Conservation (phyloP, 2,113 vertebrate genomes). For the Phodopus roborovskii region DNA sequence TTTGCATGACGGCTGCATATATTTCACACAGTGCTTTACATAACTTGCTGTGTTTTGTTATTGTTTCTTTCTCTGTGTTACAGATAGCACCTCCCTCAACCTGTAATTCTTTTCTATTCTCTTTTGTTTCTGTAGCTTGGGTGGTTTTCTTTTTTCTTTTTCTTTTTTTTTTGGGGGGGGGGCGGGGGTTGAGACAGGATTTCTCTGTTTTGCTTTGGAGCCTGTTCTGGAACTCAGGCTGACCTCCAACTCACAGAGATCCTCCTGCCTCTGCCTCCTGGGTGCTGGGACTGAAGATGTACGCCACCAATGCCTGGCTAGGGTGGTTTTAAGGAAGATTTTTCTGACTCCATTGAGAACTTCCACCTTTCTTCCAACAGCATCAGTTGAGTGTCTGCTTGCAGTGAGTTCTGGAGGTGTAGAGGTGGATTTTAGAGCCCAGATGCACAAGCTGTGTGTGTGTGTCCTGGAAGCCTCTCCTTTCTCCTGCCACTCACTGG, state of each 20-base stretch:
- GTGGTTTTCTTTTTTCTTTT: neutral
- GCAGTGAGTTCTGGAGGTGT: neutral
- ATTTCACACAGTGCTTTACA: neutral
- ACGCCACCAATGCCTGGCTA: too few species aligned
- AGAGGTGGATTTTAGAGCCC: slow-evolving; percentile 30
- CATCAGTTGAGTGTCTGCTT: neutral
- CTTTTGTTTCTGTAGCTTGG: neutral
- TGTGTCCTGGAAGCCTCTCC: neutral
- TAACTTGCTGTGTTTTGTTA: neutral
- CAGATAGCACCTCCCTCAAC: neutral
- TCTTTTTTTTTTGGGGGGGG: too few species aligned
- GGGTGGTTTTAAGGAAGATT: neutral
- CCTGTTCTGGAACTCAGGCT: too few species aligned
- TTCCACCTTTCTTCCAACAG: neutral
- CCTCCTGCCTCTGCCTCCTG: too few species aligned
- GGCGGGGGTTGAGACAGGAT: too few species aligned
- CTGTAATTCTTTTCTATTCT: neutral
- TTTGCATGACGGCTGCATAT: neutral
- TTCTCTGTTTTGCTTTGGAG: too few species aligned
- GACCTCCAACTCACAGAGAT: too few species aligned
- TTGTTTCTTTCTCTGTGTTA: neutral
- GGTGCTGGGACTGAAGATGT: too few species aligned
- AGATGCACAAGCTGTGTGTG: neutral
- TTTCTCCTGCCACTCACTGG: neutral
- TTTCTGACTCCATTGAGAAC: neutral